phyloP scores from a whole-genome alignment of 1,140 invertebrate genomes.

The Dinothrombium tinctorium region DNA sequence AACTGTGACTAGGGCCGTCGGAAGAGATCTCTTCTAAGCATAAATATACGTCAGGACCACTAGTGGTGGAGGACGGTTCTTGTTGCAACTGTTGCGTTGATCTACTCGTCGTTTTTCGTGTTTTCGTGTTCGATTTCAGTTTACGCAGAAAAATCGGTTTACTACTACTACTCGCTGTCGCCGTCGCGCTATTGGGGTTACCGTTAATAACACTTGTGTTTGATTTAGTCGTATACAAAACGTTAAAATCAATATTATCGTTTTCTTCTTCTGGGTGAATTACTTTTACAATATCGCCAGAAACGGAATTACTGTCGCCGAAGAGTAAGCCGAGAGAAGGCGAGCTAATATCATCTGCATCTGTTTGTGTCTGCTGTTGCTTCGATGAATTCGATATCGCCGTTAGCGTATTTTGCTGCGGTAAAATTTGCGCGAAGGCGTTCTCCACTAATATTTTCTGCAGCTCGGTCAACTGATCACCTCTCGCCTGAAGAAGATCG shows the following conservation, averaged over 20 bases:
- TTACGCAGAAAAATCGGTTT: not conserved
- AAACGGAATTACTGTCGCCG: not conserved
- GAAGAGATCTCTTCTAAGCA: slow-evolving; percentile 1
- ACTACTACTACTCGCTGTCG: not conserved
- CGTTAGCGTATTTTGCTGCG: too few species aligned
- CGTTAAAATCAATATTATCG: not conserved
- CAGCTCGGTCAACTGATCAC: slow-evolving; percentile 23
- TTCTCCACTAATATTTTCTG: slow-evolving; percentile 25
- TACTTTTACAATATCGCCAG: too few species aligned
- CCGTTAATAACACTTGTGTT: not conserved
- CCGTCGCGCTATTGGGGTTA: not conserved
- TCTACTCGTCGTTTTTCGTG: not conserved
- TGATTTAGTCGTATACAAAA: not conserved
- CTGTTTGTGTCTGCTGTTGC: not conserved
- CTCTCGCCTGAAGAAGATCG: slow-evolving; percentile 18
- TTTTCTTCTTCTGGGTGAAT: not conserved
- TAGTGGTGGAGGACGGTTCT: not conserved
- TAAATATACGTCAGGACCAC: not conserved
- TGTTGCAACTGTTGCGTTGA: not conserved
- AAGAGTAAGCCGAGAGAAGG: not conserved
- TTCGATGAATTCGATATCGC: too few species aligned
- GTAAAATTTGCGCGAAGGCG: slow-evolving; percentile 1
- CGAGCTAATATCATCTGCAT: not conserved
- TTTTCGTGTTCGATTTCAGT: not conserved
- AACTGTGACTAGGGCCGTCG: not conserved